Base-by-base conservation (phyloP, 2,797 vertebrate genomes). In the Limosa lapponica region DNA sequence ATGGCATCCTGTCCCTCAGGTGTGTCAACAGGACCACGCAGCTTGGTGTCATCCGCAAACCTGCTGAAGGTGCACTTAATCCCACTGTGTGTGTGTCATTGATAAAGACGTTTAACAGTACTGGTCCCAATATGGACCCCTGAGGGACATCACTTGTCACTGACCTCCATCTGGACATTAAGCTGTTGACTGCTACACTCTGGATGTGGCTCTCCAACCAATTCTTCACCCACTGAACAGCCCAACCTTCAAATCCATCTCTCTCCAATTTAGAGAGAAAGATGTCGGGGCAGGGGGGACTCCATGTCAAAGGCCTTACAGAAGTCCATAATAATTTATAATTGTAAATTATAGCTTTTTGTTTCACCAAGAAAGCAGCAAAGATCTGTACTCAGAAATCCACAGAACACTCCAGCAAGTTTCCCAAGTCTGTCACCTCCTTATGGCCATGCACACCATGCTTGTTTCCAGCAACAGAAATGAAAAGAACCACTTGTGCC, bases 371-470 rank as follows among this genome's bases (percentile, higher is more conserved):
- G 34, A 73, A 90, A 73, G 43, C 22, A 85, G 66, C 27, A 80
- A 69, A 48, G 37, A 58, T 48, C 75, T 36, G 5, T 13, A 58
- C 8, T 66, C 7, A 16, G 71, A 89, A 82, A 85, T 23, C 7
- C 44, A 82, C 5, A 25, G 41, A 32, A 51, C 27, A 36, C 70
- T 55, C 34, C 34, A 58, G 41, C 12, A 70, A 34, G 41, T 22
- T 73, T 81, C 59, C 44, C 51, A 55, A 70, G 41, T 8, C 37
- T 28, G 34, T 43, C 25, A 37, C 15, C 5, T 78, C 83, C 37
- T 65, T 44, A 28, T 2, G 6, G 75, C 43, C 25, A 18, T 1
- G 7, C 2, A 13, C 30, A 57, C 11, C 1, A 0, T 19, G 25
- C 23, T 13, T 2, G 10, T 36, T 61, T 90, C 69, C 77, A 95